Base-by-base conservation (phyloP, 2,888 invertebrate species). In the Odontocerum albicorne region DNA sequence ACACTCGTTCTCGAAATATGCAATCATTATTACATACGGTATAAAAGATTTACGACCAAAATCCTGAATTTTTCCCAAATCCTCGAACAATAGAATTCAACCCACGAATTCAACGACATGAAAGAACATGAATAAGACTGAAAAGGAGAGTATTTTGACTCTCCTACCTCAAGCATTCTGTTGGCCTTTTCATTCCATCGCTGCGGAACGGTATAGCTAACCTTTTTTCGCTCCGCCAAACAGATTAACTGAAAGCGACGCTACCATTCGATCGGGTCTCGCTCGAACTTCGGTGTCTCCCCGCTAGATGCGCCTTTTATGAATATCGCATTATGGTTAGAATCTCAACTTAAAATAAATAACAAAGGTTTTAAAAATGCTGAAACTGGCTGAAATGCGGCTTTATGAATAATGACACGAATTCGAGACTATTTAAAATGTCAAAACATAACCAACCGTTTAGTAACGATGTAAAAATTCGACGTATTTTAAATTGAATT, bases 221-320 rank as follows among this genome's bases (percentile, higher is more conserved):
- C 56, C 56, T 52, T 52, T 55, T 56, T 56, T 51, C 56, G 43
- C 51, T 39, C 47, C 46, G 51, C 42, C 56, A 56, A 51, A 46
- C 51, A 51, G 56, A 56, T 56, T 56, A 51, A 52, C 56, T 56
- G 44, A 31, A 43, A 47, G 42, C 51, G 42, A 13, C 45, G 31
- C 38, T 16, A 20, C 6, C 27, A 16, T 19, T 22, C 52, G 45
- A 52, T 52, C 45, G 44, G 39, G 40, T 46, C n/a, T n/a, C 53
- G 39, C 39, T 31, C 12, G 33, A 53, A 31, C 21, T 54, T 49
- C 35, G 43, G 38, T 42, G 15, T 31, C 19, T 16, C 36, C 47
- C 54, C 47, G 54, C 54, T 49, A 47, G 47, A 21, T 15, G 42
- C 35, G 35, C 17, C 31, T 31, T 43, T 33, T 31, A 40, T 20